These are phyloP conservation scores for Gymnodraco acuticeps DNA, from an alignment of 2,797 vertebrate genomes.

Conservation along the genomic window DNA sequence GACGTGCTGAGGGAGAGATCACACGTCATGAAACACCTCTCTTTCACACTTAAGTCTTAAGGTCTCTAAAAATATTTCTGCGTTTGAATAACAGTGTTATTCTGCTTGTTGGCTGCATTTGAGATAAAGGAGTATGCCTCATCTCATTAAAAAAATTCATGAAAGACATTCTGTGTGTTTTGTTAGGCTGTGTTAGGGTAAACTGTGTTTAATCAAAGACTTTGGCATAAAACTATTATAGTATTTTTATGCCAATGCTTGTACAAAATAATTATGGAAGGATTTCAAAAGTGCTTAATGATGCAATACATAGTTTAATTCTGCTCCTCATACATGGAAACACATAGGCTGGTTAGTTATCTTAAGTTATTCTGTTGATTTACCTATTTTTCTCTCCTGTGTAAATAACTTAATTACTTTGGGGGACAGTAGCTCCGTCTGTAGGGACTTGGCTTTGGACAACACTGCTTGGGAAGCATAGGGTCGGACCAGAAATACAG, in stretches of 20 bases:
- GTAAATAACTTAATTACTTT: too few relatives aligned
- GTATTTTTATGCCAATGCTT: neutral
- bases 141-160: neutral
- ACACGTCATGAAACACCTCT: constrained; percentile 34
- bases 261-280: too few relatives aligned
- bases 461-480: too few relatives aligned
- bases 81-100: neutral
- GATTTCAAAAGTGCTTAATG: neutral
- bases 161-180: neutral
- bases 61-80: neutral
- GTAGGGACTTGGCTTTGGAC: too few relatives aligned
- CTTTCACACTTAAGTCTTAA: constrained; percentile 25
- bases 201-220: neutral
- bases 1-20: constrained; percentile 14
- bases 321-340: neutral
- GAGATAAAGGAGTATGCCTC: neutral
- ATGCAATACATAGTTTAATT: neutral
- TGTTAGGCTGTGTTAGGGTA: neutral
- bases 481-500: too few relatives aligned
- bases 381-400: too few relatives aligned
- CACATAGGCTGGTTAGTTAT: neutral
- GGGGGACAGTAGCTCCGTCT: too few relatives aligned
- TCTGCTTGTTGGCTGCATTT: neutral
- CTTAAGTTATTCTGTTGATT: too few relatives aligned
- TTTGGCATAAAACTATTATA: too few relatives aligned